phyloP scores from a whole-genome alignment of 2,888 invertebrate species.

The Cephus pulcher region DNA sequence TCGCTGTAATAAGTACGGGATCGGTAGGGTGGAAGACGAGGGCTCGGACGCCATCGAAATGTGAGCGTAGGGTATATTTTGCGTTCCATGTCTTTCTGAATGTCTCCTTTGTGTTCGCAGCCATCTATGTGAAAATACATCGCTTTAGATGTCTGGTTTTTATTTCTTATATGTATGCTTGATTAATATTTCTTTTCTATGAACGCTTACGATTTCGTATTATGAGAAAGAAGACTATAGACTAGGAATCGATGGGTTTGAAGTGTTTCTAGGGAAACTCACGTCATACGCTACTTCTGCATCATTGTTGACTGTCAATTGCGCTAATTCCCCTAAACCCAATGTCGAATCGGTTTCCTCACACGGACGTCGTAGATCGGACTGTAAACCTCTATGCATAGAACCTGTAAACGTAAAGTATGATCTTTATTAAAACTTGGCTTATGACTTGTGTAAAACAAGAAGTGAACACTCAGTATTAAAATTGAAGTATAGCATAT shows the following conservation, averaged over 20 bases:
- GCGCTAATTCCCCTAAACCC: conserved; percentile 94
- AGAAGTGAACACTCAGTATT: background rate
- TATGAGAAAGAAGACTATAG: background rate
- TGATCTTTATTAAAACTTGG: conserved; percentile 9
- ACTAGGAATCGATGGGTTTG: background rate
- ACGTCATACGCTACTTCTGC: conserved; percentile 92
- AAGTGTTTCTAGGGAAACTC: conserved; percentile 42
- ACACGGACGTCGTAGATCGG: conserved; percentile 64
- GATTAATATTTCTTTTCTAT: background rate
- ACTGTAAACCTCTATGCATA: conserved; percentile 51
- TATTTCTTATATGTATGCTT: background rate
- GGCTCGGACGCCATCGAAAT: conserved; percentile 93
- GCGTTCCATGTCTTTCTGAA: conserved; percentile 97
- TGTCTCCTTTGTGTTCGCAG: conserved; percentile 85
- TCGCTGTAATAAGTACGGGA: conserved; percentile 96
- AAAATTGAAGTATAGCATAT: background rate
- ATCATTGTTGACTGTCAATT: conserved; percentile 97
- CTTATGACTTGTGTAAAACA: background rate
- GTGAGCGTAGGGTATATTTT: conserved; percentile 94
- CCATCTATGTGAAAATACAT: conserved; percentile 56
- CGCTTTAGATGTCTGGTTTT: background rate
- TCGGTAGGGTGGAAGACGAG: conserved; percentile 95
- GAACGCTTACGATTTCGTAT: background rate
- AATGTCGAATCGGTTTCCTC: conserved; percentile 80
- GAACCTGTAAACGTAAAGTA: conserved; percentile 34